Conservation (phyloP, 37 sponge, comb jelly and placozoan genomes). For the Oopsacas minuta region DNA sequence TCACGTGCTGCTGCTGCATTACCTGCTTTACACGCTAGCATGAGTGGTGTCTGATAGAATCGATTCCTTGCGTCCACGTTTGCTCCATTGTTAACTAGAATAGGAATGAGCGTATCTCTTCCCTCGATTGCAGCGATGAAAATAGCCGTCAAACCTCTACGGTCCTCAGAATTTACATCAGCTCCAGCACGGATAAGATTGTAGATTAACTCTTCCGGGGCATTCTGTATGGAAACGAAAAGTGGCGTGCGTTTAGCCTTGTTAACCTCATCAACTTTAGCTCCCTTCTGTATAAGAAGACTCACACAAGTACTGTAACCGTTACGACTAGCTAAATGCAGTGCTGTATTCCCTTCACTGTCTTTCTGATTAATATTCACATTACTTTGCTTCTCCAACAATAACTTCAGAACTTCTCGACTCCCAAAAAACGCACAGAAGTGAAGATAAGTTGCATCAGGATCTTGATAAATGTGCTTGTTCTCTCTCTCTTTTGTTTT, state of each 20-base stretch:
- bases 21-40: not conserved
- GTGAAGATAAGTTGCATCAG: not conserved
- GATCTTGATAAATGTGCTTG: not conserved
- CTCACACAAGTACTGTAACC: constrained; percentile 6
- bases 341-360: not conserved
- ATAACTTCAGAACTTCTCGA: not conserved
- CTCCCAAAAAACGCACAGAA: not conserved
- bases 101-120: constrained; percentile 7
- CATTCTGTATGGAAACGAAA: not conserved
- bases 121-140: not conserved
- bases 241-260: not conserved
- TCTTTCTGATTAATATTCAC: not conserved
- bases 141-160: not conserved
- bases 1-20: not conserved
- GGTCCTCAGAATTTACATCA: not conserved
- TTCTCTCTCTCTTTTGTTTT: not conserved
- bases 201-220: not conserved
- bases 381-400: not conserved
- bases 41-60: constrained; percentile 12
- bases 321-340: not conserved
- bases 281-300: not conserved
- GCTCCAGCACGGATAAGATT: not conserved
- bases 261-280: not conserved
- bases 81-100: not conserved
- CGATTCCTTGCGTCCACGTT: constrained; percentile 1